Conservation (phyloP, 2,797 vertebrate species). For the Gobio occitaniae region DNA sequence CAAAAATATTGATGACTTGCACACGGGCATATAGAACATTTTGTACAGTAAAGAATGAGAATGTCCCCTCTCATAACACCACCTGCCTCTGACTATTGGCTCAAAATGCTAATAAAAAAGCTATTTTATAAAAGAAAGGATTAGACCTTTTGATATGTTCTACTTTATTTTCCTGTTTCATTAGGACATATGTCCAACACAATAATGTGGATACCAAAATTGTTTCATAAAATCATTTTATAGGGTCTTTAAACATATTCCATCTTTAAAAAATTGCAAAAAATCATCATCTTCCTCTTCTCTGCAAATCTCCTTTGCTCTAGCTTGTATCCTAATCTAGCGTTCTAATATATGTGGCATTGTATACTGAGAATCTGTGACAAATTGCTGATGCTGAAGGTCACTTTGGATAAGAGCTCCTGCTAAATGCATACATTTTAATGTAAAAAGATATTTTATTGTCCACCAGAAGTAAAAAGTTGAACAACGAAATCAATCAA, state of each 20-base stretch:
- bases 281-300: background rate
- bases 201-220: background rate
- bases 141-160: conserved; percentile 3
- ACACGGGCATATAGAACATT: background rate
- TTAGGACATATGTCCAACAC: background rate
- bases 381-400: background rate
- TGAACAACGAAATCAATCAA: conserved; percentile 31
- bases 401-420: background rate
- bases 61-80: background rate
- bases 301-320: background rate
- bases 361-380: background rate
- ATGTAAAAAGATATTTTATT: background rate
- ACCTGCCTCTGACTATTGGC: background rate
- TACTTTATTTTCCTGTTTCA: conserved; percentile 1
- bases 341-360: background rate
- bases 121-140: background rate
- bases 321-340: background rate
- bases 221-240: background rate
- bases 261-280: background rate
- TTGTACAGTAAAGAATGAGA: background rate
- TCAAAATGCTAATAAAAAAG: background rate
- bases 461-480: background rate
- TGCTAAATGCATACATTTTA: background rate
- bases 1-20: background rate
- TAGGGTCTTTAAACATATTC: background rate